A percentile compares a stretch with the other conserved stretches of the same genome.
Conservation (phyloP, 1,140 invertebrate species). For the Microplitis demolitor region DNA sequence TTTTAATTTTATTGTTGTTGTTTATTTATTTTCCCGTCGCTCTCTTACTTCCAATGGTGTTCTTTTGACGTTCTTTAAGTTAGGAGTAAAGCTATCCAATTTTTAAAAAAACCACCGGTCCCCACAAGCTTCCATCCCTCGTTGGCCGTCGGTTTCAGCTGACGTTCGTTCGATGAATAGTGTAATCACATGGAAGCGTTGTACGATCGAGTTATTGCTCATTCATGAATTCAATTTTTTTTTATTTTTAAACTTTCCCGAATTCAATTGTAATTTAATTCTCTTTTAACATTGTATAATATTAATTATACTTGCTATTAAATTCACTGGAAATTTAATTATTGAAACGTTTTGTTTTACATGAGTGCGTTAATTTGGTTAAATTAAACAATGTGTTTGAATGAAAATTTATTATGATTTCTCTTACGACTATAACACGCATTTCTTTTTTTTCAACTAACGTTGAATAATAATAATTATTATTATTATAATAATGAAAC, state of each 20-base stretch:
- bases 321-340: too few relatives aligned
- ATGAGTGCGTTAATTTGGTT: too few relatives aligned
- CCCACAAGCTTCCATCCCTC: background rate
- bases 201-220: background rate
- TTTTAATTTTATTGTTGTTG: background rate
- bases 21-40: too few relatives aligned
- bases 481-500: too few relatives aligned
- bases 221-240: constrained; percentile 2
- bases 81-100: background rate
- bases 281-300: background rate
- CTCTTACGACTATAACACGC: too few relatives aligned
- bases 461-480: too few relatives aligned
- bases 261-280: background rate
- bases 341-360: too few relatives aligned
- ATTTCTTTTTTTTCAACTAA: too few relatives aligned
- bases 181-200: constrained; percentile 6
- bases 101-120: background rate
- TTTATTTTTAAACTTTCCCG: background rate
- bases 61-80: background rate
- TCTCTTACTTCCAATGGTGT: too few relatives aligned
- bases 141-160: background rate
- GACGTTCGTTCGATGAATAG: constrained; percentile 2
- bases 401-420: too few relatives aligned
- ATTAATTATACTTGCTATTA: too few relatives aligned
- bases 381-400: too few relatives aligned